Evolutionary conservation across 2,888 invertebrate genomes (phyloP).

Genomic region (Clusia tigrina): DNA sequence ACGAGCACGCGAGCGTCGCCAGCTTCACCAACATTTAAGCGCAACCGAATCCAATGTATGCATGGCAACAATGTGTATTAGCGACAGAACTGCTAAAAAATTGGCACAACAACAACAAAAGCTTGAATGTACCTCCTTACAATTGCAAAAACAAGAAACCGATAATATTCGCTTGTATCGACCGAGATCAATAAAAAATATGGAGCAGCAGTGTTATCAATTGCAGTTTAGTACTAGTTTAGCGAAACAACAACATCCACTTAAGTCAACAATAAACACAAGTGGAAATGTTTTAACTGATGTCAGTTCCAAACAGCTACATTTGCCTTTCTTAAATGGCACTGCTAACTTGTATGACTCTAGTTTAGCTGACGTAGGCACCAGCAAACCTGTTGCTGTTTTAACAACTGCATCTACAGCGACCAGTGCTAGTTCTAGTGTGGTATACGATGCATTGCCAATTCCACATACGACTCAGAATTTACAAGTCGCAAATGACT

Average conservation of each 20-base stretch:
- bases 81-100: slow-evolving; percentile 15
- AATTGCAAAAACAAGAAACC: slow-evolving; percentile 22
- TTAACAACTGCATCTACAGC: background rate
- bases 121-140: slow-evolving; percentile 10
- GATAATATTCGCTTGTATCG: background rate
- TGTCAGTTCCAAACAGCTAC: background rate
- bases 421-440: background rate
- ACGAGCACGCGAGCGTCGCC: slow-evolving; percentile 72
- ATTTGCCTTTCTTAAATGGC: background rate
- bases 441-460: background rate
- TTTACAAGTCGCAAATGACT: background rate
- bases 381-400: background rate
- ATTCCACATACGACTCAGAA: background rate
- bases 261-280: background rate
- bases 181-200: background rate
- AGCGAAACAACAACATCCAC: background rate
- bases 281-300: background rate
- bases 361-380: background rate
- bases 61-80: background rate
- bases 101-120: slow-evolving; percentile 24
- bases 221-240: slow-evolving; percentile 29
- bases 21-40: slow-evolving; percentile 50
- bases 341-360: background rate
- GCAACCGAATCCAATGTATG: slow-evolving; percentile 7
- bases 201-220: slow-evolving; percentile 28